Conservation (phyloP, 2,888 invertebrate genomes). For the Sicus ferrugineus region DNA sequence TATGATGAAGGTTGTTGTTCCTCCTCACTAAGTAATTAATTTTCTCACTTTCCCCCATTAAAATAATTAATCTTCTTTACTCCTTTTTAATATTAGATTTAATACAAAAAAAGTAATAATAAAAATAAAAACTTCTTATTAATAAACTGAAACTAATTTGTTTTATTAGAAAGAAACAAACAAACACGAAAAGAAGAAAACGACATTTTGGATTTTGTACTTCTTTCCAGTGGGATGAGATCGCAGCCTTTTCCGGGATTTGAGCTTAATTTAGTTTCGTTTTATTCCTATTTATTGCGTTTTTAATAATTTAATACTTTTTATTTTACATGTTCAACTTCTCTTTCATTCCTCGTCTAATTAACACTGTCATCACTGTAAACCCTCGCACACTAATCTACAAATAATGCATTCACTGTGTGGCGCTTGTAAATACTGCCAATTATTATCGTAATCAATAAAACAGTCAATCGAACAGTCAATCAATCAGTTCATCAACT, state of each 20-base stretch:
- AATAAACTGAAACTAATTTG: slow-evolving; percentile 34
- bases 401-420: slow-evolving; percentile 56
- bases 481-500: neutral
- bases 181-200: neutral
- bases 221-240: neutral
- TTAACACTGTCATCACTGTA: slow-evolving; percentile 21
- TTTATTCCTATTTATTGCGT: neutral
- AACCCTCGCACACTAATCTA: slow-evolving; percentile 39
- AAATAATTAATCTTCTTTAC: slow-evolving; percentile 3
- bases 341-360: slow-evolving; percentile 33
- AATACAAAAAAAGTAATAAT: slow-evolving; percentile 39
- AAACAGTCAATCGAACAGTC: slow-evolving; percentile 10
- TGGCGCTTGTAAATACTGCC: slow-evolving; percentile 61
- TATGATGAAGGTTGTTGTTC: neutral
- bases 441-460: slow-evolving; percentile 36
- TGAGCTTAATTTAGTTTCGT: neutral
- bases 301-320: slow-evolving; percentile 33
- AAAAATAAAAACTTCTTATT: slow-evolving; percentile 41
- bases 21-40: neutral
- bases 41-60: neutral
- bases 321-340: slow-evolving; percentile 26
- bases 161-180: slow-evolving; percentile 22
- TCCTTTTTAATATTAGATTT: slow-evolving; percentile 35
- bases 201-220: slow-evolving; percentile 25
- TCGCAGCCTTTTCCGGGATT: neutral